Conservation (phyloP, 2,888 invertebrate species). For the Cheilosia impressa region DNA sequence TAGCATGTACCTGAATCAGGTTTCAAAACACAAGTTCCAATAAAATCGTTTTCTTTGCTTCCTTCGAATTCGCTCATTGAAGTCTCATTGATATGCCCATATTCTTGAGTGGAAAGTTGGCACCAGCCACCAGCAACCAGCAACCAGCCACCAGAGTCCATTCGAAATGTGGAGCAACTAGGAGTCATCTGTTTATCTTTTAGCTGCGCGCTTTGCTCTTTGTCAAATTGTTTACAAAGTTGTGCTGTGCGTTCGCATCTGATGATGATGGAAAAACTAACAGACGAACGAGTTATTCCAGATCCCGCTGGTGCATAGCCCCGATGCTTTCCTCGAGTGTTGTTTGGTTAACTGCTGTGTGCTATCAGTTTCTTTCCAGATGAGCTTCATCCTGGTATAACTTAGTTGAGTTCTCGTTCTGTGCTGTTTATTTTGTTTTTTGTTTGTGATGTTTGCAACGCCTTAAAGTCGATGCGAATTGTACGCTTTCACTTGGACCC, state of each 20-base stretch:
- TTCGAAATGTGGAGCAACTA: slow-evolving; percentile 63
- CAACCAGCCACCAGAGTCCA: not conserved
- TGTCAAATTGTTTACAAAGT: slow-evolving; percentile 36
- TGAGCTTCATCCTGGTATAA: slow-evolving; percentile 73
- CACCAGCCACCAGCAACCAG: slow-evolving; percentile 11
- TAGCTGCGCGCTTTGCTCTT: slow-evolving; percentile 11
- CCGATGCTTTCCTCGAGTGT: slow-evolving; percentile 5
- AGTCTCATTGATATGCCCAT: slow-evolving; percentile 36
- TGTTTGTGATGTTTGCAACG: slow-evolving; percentile 47
- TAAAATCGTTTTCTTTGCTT: slow-evolving; percentile 41
- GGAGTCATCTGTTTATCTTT: slow-evolving; percentile 30
- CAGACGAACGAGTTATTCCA: slow-evolving; percentile 66
- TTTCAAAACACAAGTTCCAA: slow-evolving; percentile 26
- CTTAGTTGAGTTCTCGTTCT: slow-evolving; percentile 36
- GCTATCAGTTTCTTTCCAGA: slow-evolving; percentile 79
- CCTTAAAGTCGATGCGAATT: slow-evolving; percentile 80
- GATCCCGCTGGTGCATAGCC: slow-evolving; percentile 24
- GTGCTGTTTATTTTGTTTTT: slow-evolving; percentile 21
- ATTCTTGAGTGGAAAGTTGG: slow-evolving; percentile 62
- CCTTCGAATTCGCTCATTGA: slow-evolving; percentile 20
- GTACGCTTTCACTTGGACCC: slow-evolving; percentile 83
- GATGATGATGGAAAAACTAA: slow-evolving; percentile 31
- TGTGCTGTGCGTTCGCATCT: slow-evolving; percentile 1
- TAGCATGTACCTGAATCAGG: slow-evolving; percentile 44
- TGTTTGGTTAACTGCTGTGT: slow-evolving; percentile 42